These are phyloP conservation scores for Cossypha polioptera DNA, from an alignment of 2,797 vertebrate species.

Conservation along the genomic window DNA sequence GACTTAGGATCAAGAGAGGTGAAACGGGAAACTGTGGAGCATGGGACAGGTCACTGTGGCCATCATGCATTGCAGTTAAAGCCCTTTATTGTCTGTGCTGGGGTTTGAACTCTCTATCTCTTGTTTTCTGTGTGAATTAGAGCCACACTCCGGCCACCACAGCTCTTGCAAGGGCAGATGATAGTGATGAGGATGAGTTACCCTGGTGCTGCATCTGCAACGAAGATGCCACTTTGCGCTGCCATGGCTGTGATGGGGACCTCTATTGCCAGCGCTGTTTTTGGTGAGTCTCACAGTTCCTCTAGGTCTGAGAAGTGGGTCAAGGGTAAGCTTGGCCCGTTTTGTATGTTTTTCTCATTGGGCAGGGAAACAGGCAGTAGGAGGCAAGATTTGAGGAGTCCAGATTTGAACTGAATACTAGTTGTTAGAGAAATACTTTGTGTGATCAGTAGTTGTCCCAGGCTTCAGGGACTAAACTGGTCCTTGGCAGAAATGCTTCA, in stretches of 20 bases:
- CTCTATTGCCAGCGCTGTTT: conserved; percentile 94
- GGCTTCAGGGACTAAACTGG: not conserved
- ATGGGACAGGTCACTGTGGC: not conserved
- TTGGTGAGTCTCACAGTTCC: conserved; percentile 71
- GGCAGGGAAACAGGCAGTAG: not conserved
- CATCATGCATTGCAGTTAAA: not conserved
- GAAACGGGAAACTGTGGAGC: not conserved
- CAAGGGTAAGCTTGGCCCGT: not conserved
- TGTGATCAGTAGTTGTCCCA: not conserved
- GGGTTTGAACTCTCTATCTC: not conserved
- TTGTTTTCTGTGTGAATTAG: not conserved
- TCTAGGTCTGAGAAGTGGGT: not conserved
- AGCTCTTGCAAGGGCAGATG: conserved; percentile 44
- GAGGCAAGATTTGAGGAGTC: not conserved
- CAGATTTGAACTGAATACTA: not conserved
- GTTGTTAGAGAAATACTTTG: not conserved
- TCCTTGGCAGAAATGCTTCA: not conserved
- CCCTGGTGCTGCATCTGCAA: conserved; percentile 99
- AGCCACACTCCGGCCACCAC: not conserved
- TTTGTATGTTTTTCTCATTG: not conserved
- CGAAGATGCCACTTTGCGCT: conserved; percentile 86
- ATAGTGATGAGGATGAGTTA: conserved; percentile 88
- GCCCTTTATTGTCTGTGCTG: not conserved
- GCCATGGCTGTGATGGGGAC: conserved; percentile 89
- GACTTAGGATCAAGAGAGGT: not conserved